phyloP scores from a whole-genome alignment of 1,140 invertebrate genomes.

The Stegodyphus dumicola region DNA sequence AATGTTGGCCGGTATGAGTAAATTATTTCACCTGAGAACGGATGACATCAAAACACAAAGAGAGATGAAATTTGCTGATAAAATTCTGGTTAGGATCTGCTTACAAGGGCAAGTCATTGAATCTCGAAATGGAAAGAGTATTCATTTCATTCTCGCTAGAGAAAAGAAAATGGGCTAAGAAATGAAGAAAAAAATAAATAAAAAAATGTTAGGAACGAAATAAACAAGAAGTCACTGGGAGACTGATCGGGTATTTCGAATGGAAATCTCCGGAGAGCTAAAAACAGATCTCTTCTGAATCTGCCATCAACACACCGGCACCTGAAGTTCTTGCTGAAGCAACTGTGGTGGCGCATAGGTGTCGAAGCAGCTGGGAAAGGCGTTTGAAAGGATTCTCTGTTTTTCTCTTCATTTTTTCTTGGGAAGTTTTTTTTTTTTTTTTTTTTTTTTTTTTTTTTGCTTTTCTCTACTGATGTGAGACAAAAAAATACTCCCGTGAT shows the following conservation, averaged over 20 bases:
- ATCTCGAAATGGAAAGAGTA: too few species aligned
- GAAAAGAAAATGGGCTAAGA: not conserved
- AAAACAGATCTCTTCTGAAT: conserved; percentile 29
- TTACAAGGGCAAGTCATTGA: too few species aligned
- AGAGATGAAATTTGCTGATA: too few species aligned
- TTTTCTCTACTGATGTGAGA: not conserved
- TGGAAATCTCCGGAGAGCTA: conserved; percentile 40
- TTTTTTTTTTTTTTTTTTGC: conserved; percentile 13
- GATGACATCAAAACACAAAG: too few species aligned
- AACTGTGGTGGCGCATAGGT: not conserved
- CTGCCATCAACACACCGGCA: conserved; percentile 10
- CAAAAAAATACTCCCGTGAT: conserved; percentile 10
- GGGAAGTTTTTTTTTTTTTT: not conserved
- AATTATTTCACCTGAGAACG: too few species aligned
- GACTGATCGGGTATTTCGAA: conserved; percentile 34
- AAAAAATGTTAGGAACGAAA: not conserved
- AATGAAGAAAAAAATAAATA: conserved; percentile 3
- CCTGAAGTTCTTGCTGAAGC: conserved; percentile 18
- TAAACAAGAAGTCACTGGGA: not conserved
- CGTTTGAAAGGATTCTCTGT: conserved; percentile 19
- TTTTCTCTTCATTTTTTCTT: not conserved
- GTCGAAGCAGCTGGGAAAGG: conserved; percentile 22
- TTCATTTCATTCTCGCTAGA: not conserved
- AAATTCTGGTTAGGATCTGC: too few species aligned
- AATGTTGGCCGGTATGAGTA: too few species aligned